Percentiles rank a stretch among this genome's conserved stretches.
Evolutionary conservation across 2,797 vertebrate species (phyloP).

Genomic region (Masticophis lateralis): DNA sequence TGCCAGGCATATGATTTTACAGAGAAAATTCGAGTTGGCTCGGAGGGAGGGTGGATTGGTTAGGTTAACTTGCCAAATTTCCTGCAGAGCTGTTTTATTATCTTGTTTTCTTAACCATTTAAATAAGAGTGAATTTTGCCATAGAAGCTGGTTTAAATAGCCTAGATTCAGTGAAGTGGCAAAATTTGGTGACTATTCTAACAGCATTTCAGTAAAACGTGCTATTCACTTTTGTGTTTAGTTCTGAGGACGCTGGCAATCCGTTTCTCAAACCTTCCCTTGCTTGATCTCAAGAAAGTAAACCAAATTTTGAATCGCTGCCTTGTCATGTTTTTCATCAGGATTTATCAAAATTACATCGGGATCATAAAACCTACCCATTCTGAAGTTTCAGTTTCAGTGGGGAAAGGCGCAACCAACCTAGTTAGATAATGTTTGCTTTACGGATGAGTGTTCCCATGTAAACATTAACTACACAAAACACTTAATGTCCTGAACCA

Average conservation of each 20-base stretch:
- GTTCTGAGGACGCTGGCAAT: neutral
- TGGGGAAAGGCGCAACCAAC: neutral
- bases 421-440: constrained; percentile 8
- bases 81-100: neutral
- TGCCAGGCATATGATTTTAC: neutral
- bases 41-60: neutral
- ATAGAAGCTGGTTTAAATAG: neutral
- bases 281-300: neutral
- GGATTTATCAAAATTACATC: neutral
- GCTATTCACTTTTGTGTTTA: neutral
- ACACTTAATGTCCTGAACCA: neutral
- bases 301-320: neutral
- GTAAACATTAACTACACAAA: constrained; percentile 28
- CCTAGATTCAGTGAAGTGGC: neutral
- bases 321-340: neutral
- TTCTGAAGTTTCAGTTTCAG: neutral
- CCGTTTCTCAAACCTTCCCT: neutral
- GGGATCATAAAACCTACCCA: neutral
- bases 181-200: neutral
- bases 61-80: neutral
- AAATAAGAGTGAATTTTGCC: neutral
- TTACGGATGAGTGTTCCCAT: constrained; percentile 20
- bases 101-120: neutral
- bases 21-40: neutral
- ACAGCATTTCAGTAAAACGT: neutral